Base-by-base conservation (phyloP, 2,888 invertebrate genomes). In the Campopleginae sp. region DNA sequence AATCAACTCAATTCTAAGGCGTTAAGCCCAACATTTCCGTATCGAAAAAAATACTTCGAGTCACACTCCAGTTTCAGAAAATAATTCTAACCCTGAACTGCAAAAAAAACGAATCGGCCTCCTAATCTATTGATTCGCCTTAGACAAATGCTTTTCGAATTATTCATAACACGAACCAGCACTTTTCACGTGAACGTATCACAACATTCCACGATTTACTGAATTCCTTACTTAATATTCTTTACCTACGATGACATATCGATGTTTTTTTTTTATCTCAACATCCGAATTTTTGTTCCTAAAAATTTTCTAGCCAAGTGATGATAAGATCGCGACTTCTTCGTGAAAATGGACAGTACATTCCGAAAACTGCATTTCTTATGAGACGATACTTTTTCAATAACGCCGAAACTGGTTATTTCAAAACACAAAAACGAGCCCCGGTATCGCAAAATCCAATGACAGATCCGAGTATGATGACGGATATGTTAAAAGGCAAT, bases 401-500 rank as follows among this genome's bases (percentile, higher is more conserved):
- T 93, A 98, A 98, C 94, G 98, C 98, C 93, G 98, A 99, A 90
- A 97, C 96, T 80, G 99, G 99, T 1, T 99, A 99, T 92, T 97
- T 99, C 90, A 98, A 98, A 92, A 98, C 97, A 1, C 98, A 98
- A 92, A 98, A 98, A 91, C 95, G 98, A 87, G 96, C 97, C 68
- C 96, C 97, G 1, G 95, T 97, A n/a, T 96, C 97, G 14, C 96
- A 95, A 93, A 99, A 99, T 93, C 98, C 99, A 17, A 98, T 99
- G 96, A 98, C 98, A 1, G 98, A 99, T 94, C 99, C 99, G 0
- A 97, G 97, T 79, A 98, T 99, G 97, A 98, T 99, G 97, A 99
- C 98, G 0, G 99, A 99, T 91, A 99, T 99, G 99, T 94, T 99
- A 82, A 99, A 99, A 94, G 99, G 99, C 71, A 99, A 99, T 94